Percentiles rank a stretch among this genome's conserved stretches.
Evolutionary conservation across 2,113 vertebrate species (phyloP).

Genomic region (Pterocles burchelli): DNA sequence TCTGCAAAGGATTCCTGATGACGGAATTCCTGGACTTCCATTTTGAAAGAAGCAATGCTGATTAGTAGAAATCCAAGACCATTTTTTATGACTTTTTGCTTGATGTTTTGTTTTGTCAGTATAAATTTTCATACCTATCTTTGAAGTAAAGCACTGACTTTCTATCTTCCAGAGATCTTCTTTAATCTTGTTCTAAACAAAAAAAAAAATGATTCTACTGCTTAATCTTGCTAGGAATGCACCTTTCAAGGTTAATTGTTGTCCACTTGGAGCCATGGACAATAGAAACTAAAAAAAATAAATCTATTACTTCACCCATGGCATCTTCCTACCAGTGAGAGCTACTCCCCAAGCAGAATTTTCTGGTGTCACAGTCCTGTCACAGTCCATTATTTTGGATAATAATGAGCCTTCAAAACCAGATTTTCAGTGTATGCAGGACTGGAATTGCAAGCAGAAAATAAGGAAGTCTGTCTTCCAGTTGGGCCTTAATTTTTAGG

Average conservation of each 20-base stretch:
- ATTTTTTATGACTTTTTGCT: background rate
- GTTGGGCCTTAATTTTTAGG: background rate
- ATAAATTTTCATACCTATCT: background rate
- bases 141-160: constrained; percentile 7
- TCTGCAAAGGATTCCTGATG: background rate
- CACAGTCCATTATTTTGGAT: background rate
- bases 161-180: constrained; percentile 13
- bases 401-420: background rate
- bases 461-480: background rate
- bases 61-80: background rate
- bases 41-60: background rate
- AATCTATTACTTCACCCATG: background rate
- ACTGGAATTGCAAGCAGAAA: background rate
- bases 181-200: constrained; percentile 31
- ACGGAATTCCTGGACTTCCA: background rate
- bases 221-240: background rate
- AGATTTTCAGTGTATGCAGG: background rate
- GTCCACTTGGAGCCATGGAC: background rate
- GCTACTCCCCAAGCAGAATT: background rate
- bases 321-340: background rate
- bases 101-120: constrained; percentile 15
- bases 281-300: background rate
- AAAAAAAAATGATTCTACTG: background rate
- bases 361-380: background rate
- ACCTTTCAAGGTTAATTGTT: background rate